A percentile compares a stretch with the other conserved stretches of the same genome.
Conservation (phyloP, 2,797 vertebrate genomes). For the Phalloptychus januarius region DNA sequence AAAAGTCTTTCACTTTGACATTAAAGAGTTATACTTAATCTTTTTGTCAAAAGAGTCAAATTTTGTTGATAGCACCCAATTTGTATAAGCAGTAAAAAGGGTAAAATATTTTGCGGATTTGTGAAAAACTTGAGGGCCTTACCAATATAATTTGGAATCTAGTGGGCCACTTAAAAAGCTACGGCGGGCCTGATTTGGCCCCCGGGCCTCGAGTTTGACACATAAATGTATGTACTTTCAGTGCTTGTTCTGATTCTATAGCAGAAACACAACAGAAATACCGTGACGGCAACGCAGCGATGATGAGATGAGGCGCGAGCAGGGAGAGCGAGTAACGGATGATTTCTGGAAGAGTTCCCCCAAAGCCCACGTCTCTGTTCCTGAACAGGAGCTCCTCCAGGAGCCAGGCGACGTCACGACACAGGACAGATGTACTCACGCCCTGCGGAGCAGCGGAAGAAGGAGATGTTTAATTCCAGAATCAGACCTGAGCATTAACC, state of each 20-base stretch:
- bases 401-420: conserved; percentile 86
- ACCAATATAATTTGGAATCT: too few species aligned
- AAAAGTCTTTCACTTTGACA: background rate
- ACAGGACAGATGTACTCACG: conserved; percentile 79
- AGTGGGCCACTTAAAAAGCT: too few species aligned
- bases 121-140: too few species aligned
- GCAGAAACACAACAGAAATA: conserved; percentile 44
- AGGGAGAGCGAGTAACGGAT: conserved; percentile 80
- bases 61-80: background rate
- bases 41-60: background rate
- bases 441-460: conserved; percentile 75
- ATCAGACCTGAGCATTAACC: conserved; percentile 35
- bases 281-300: conserved; percentile 63
- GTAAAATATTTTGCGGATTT: background rate
- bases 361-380: conserved; percentile 86
- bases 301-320: conserved; percentile 74
- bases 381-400: conserved; percentile 88
- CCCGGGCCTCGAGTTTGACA: too few species aligned
- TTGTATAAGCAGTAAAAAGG: background rate
- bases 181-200: too few species aligned
- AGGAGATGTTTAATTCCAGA: conserved; percentile 27
- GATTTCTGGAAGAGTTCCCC: conserved; percentile 80
- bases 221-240: background rate
- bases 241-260: background rate
- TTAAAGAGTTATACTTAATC: background rate